Conservation (phyloP, 2,113 vertebrate genomes). For the Apodemus sylvaticus region DNA sequence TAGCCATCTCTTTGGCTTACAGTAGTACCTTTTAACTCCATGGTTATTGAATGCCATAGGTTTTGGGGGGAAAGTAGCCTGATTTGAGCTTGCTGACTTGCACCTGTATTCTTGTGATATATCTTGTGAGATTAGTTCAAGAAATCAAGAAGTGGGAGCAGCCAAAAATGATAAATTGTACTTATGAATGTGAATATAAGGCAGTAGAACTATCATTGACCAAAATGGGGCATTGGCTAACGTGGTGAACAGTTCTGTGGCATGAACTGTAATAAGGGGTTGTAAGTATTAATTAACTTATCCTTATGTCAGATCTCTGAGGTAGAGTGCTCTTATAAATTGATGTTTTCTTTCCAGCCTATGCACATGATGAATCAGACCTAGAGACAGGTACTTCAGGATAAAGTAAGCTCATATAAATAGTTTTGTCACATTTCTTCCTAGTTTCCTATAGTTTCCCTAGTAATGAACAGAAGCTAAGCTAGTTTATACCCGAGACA, state of each 20-base stretch:
- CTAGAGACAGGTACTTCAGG: neutral
- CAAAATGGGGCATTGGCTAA: neutral
- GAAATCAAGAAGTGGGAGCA: neutral
- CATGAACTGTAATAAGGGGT: neutral
- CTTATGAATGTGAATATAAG: neutral
- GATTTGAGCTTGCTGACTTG: neutral
- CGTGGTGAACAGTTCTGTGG: neutral
- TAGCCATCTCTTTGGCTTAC: neutral
- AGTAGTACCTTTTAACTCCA: neutral
- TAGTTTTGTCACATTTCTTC: no score
- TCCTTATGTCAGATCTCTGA: neutral
- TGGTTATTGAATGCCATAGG: neutral
- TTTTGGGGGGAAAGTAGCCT: neutral
- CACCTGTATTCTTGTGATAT: neutral
- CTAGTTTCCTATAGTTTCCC: neutral
- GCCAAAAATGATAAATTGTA: neutral
- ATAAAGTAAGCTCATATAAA: no score
- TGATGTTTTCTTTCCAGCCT: neutral
- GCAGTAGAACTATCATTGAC: neutral
- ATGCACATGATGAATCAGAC: neutral
- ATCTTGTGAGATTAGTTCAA: neutral
- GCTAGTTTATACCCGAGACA: neutral
- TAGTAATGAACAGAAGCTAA: neutral
- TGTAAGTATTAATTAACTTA: neutral
- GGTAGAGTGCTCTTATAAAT: neutral